phyloP scores from a whole-genome alignment of 2,113 vertebrate genomes.

The Brachyistius frenatus region DNA sequence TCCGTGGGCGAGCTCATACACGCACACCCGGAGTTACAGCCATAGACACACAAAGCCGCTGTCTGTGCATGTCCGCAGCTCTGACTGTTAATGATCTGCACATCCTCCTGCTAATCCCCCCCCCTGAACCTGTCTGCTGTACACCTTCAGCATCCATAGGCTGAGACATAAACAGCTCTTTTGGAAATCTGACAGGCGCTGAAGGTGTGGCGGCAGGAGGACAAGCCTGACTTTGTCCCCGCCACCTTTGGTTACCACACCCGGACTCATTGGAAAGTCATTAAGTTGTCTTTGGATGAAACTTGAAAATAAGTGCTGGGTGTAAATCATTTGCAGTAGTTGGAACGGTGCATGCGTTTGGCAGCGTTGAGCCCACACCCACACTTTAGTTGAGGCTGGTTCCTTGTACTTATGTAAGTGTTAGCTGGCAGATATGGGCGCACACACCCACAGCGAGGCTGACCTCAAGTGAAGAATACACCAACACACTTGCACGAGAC shows the following conservation, averaged over 20 bases:
- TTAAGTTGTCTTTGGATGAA: constrained; percentile 1
- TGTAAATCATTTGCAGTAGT: constrained; percentile 55
- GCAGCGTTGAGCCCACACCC: constrained; percentile 60
- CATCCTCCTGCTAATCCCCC: constrained; percentile 41
- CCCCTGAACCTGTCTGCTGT: background rate
- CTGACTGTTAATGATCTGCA: background rate
- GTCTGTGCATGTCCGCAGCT: constrained; percentile 43
- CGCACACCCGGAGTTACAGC: constrained; percentile 20
- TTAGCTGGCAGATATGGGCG: constrained; percentile 59
- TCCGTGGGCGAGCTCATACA: constrained; percentile 45
- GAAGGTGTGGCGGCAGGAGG: constrained; percentile 52
- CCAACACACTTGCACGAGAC: constrained; percentile 45
- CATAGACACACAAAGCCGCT: background rate
- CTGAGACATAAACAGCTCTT: background rate
- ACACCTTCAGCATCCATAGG: background rate
- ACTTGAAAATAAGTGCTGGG: constrained; percentile 13
- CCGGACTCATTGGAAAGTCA: background rate
- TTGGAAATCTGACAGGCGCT: constrained; percentile 18
- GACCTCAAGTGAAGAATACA: constrained; percentile 49
- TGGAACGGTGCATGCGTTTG: constrained; percentile 43
- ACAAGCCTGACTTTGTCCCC: constrained; percentile 53
- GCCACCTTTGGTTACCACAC: background rate
- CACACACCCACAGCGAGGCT: constrained; percentile 68
- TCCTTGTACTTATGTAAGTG: constrained; percentile 70
- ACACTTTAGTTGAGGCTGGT: constrained; percentile 50